These are phyloP conservation scores for Drosophila sulfurigaster DNA, from an alignment of 1,140 invertebrate genomes.

Conservation along the genomic window DNA sequence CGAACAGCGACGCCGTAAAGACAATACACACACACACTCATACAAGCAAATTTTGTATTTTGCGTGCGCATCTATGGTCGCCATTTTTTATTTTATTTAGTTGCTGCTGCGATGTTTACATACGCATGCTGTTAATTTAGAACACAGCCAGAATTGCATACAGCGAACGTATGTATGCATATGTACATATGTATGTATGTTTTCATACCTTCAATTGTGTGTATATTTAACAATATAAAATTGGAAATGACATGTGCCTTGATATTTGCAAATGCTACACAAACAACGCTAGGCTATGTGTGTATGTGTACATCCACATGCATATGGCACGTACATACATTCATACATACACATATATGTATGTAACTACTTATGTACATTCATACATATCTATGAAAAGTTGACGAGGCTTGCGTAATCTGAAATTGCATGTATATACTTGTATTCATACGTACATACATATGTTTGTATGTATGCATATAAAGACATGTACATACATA, in stretches of 20 bases:
- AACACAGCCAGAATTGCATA: conserved; percentile 35
- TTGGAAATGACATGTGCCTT: conserved; percentile 58
- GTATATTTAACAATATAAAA: conserved; percentile 47
- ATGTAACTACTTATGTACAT: conserved; percentile 15
- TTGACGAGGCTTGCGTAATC: conserved; percentile 66
- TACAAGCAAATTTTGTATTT: conserved; percentile 68
- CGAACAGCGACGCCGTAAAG: conserved; percentile 14
- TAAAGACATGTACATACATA: conserved; percentile 25
- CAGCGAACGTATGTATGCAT: background rate
- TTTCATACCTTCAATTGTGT: conserved; percentile 27
- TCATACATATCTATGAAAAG: conserved; percentile 40
- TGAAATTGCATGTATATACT: conserved; percentile 55
- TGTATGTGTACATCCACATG: conserved; percentile 21
- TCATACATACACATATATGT: conserved; percentile 16
- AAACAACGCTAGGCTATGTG: conserved; percentile 9
- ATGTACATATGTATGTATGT: conserved; percentile 12
- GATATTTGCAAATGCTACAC: conserved; percentile 44
- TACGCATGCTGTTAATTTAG: conserved; percentile 48
- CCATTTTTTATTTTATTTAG: conserved; percentile 77
- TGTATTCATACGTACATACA: conserved; percentile 36
- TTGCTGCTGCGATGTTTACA: conserved; percentile 50
- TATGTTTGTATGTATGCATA: conserved; percentile 28
- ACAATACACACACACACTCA: conserved; percentile 54
- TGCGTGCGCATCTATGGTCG: conserved; percentile 78
- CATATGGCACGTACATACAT: conserved; percentile 8